These are phyloP conservation scores for Nasonia longicornis DNA, from an alignment of 1,140 invertebrate species.

Conservation along the genomic window DNA sequence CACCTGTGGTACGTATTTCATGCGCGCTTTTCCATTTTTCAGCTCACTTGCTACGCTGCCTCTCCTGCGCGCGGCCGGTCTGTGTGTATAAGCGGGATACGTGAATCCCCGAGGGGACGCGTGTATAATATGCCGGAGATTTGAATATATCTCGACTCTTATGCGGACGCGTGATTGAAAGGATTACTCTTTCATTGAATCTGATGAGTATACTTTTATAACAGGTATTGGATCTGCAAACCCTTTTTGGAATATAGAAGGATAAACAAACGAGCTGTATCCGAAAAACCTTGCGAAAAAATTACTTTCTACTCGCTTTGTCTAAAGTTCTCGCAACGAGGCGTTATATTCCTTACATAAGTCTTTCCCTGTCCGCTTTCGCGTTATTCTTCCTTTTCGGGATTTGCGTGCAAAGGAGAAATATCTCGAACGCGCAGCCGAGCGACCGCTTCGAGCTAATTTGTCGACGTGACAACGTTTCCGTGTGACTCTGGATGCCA, in stretches of 20 bases:
- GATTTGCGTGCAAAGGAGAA: slow-evolving; percentile 30
- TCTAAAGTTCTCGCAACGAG: slow-evolving; percentile 28
- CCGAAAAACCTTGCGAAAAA: neutral
- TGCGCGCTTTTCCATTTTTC: slow-evolving; percentile 16
- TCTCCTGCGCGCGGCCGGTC: no score
- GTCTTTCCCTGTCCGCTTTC: neutral
- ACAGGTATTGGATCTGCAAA: no score
- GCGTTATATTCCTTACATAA: slow-evolving; percentile 7
- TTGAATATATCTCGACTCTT: neutral
- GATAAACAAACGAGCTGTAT: neutral
- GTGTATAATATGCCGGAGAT: neutral
- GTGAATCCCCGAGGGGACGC: neutral
- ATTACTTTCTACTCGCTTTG: neutral
- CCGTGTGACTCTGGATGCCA: slow-evolving; percentile 35
- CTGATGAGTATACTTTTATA: no score
- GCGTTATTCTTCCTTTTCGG: slow-evolving; percentile 5
- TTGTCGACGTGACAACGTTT: slow-evolving; percentile 43
- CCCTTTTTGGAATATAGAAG: no score
- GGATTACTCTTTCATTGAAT: no score
- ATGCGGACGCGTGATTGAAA: no score
- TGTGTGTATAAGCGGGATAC: neutral
- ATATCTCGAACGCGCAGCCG: slow-evolving; percentile 33
- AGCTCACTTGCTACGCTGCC: neutral
- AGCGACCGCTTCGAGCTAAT: slow-evolving; percentile 21
- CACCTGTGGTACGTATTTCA: slow-evolving; percentile 39